Evolutionary conservation across 2,888 invertebrate genomes (phyloP).

Genomic region (Poecilus cupreus): DNA sequence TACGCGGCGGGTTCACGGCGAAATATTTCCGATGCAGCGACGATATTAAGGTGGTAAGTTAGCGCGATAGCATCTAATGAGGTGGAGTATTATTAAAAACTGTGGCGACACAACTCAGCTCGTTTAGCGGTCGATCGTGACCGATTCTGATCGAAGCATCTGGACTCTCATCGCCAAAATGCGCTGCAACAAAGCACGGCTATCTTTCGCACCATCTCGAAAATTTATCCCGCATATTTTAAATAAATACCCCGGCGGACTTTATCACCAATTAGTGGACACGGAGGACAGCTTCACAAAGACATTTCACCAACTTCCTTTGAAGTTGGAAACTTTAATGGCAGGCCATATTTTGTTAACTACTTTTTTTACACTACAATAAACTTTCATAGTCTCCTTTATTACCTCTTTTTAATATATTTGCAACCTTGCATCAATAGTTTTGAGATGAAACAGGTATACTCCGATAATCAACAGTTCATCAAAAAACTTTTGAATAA

Average conservation of each 20-base stretch:
- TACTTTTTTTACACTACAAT: background rate
- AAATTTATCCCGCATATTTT: conserved; percentile 36
- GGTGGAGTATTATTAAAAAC: conserved; percentile 38
- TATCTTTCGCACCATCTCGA: conserved; percentile 35
- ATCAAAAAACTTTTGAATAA: no score
- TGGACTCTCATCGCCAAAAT: conserved; percentile 12
- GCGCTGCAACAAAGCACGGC: conserved; percentile 14
- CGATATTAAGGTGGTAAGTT: conserved; percentile 35
- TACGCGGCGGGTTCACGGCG: conserved; percentile 10
- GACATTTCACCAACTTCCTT: background rate
- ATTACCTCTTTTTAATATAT: no score
- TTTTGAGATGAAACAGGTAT: no score
- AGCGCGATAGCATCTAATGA: conserved; percentile 39
- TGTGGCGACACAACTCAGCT: conserved; percentile 28
- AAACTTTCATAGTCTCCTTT: background rate
- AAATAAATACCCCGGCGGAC: conserved; percentile 32
- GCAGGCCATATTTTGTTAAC: background rate
- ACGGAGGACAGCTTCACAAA: conserved; percentile 11
- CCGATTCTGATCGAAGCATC: conserved; percentile 11
- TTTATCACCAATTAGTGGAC: conserved; percentile 40
- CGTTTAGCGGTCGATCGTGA: conserved; percentile 17
- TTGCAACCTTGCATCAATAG: no score
- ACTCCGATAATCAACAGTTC: no score
- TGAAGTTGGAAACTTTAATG: conserved; percentile 11
- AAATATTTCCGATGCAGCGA: background rate